Evolutionary conservation across 1,140 invertebrate species (phyloP).

Genomic region (Polypedilum pembai): DNA sequence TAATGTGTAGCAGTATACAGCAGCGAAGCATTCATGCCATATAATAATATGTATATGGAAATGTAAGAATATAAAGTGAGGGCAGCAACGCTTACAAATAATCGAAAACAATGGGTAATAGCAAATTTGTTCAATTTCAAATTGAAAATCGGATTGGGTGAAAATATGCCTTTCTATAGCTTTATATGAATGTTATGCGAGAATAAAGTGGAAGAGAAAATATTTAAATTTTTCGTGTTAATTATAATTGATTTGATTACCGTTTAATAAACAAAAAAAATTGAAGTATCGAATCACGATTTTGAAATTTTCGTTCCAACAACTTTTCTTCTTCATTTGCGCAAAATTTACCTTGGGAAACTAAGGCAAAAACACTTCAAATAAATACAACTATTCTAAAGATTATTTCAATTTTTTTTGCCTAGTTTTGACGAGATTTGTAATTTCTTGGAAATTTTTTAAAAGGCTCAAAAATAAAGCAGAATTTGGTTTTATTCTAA

Average conservation of each 20-base stretch:
- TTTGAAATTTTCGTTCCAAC: not conserved
- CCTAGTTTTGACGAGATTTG: too few relatives aligned
- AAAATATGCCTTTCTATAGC: not conserved
- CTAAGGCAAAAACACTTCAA: too few relatives aligned
- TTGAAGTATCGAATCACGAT: slow-evolving; percentile 17
- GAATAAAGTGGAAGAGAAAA: not conserved
- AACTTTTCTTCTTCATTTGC: not conserved
- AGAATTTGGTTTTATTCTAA: too few relatives aligned
- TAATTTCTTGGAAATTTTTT: too few relatives aligned
- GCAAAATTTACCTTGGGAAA: not conserved
- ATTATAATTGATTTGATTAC: slow-evolving; percentile 10
- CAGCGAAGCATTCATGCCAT: not conserved
- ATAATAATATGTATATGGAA: not conserved
- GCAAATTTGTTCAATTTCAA: slow-evolving; percentile 18
- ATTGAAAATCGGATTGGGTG: slow-evolving; percentile 5
- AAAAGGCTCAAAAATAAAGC: too few relatives aligned
- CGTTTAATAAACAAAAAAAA: slow-evolving; percentile 20
- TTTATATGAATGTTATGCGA: not conserved
- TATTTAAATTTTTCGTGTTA: not conserved
- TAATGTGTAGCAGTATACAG: not conserved
- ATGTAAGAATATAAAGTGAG: not conserved
- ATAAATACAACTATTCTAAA: too few relatives aligned
- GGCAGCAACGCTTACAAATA: not conserved
- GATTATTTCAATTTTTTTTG: too few relatives aligned
- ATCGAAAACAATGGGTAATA: slow-evolving; percentile 7